A percentile compares a stretch with the other conserved stretches of the same genome.
phyloP scores from a whole-genome alignment of 2,888 invertebrate genomes.

The Platycheirus albimanus region DNA sequence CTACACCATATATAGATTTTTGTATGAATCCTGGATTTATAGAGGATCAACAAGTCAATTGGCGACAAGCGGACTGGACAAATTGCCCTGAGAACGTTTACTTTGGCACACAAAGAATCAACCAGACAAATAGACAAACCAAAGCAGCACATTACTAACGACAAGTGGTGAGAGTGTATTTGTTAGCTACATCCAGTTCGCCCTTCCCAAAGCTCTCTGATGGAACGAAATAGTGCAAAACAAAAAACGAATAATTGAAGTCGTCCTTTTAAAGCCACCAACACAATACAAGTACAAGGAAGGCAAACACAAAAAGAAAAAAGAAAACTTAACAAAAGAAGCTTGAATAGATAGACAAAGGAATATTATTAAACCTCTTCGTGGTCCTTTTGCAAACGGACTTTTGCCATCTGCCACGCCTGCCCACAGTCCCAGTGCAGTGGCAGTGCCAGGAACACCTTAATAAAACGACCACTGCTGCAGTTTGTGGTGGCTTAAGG shows the following conservation, averaged over 20 bases:
- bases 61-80: constrained; percentile 58
- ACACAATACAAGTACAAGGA: neutral
- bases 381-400: constrained; percentile 50
- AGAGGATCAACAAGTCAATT: constrained; percentile 69
- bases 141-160: constrained; percentile 29
- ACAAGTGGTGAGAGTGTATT: neutral
- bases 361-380: constrained; percentile 52
- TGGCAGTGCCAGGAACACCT: constrained; percentile 28
- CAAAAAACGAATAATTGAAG: constrained; percentile 42
- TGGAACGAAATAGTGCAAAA: constrained; percentile 4
- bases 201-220: neutral
- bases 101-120: constrained; percentile 42
- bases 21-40: constrained; percentile 32
- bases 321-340: constrained; percentile 14
- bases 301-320: neutral
- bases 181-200: neutral
- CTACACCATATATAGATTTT: no score
- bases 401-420: constrained; percentile 43
- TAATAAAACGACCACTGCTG: constrained; percentile 27
- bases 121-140: constrained; percentile 40
- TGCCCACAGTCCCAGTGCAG: neutral
- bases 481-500: constrained; percentile 33
- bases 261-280: constrained; percentile 26
- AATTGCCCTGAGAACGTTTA: constrained; percentile 52
- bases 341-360: constrained; percentile 40